These are phyloP conservation scores for Hydrochoerus hydrochaeris DNA, from an alignment of 2,113 vertebrate genomes.

Conservation along the genomic window DNA sequence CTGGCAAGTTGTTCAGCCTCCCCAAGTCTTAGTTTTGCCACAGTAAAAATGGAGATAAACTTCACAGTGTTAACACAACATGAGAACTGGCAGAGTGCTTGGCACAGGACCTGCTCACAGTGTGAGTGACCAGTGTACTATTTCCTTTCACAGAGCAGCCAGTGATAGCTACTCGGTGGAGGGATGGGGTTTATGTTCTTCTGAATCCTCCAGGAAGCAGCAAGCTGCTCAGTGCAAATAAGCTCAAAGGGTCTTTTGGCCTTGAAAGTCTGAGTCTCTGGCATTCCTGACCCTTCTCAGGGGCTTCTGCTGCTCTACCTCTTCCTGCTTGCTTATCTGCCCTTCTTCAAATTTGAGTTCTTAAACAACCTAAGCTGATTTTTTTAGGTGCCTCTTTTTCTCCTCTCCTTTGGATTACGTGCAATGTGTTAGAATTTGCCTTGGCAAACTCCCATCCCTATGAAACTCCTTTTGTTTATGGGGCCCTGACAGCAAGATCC, in stretches of 20 bases:
- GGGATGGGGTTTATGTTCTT: background rate
- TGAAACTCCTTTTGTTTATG: background rate
- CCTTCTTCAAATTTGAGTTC: background rate
- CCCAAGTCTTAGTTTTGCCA: background rate
- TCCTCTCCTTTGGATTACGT: background rate
- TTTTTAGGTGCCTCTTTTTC: background rate
- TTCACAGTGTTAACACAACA: background rate
- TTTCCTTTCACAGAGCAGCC: background rate
- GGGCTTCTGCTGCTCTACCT: background rate
- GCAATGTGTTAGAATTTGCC: background rate
- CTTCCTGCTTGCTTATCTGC: background rate
- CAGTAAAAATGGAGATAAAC: constrained; percentile 13
- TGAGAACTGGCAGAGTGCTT: background rate
- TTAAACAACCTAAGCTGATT: background rate
- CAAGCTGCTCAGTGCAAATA: background rate
- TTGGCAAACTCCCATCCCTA: background rate
- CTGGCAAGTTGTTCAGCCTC: background rate
- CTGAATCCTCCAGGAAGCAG: background rate
- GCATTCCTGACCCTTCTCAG: background rate
- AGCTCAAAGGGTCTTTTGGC: background rate
- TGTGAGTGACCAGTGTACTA: background rate
- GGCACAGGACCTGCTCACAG: background rate
- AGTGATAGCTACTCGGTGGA: no score
- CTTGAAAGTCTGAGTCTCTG: background rate
- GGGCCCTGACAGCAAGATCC: background rate